These are phyloP conservation scores for Chlamydotis undulata DNA, from an alignment of 2,113 vertebrate genomes.

Conservation along the genomic window DNA sequence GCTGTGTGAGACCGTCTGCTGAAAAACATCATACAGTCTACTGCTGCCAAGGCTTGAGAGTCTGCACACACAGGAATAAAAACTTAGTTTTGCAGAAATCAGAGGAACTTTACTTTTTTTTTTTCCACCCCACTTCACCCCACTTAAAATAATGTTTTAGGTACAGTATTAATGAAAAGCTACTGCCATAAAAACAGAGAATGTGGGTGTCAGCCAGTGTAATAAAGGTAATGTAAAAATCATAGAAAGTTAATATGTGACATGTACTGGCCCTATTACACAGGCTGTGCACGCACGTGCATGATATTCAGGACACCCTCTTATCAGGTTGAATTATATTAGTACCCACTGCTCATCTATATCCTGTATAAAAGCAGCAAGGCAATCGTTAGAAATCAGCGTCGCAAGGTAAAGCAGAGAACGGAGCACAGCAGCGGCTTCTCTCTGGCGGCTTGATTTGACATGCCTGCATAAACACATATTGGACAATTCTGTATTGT, in stretches of 20 bases:
- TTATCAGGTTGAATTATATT: constrained; percentile 66
- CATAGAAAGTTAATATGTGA: constrained; percentile 35
- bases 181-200: not conserved
- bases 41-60: not conserved
- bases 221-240: constrained; percentile 47
- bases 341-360: constrained; percentile 38
- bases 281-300: constrained; percentile 19
- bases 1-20: not conserved
- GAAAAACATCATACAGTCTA: not conserved
- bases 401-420: not conserved
- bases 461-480: constrained; percentile 20
- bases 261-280: not conserved
- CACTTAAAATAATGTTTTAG: not conserved
- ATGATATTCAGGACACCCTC: constrained; percentile 39
- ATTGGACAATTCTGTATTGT: not conserved
- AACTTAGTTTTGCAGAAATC: not conserved
- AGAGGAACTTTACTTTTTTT: not conserved
- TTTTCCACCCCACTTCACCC: not conserved
- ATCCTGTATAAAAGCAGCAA: constrained; percentile 45
- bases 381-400: constrained; percentile 42
- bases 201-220: not conserved
- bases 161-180: not conserved
- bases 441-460: not conserved
- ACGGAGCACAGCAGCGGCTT: not conserved
- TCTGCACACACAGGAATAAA: not conserved